Evolutionary conservation across 2,113 vertebrate species (phyloP).

Genomic region (Pelvicachromis taeniatus): DNA sequence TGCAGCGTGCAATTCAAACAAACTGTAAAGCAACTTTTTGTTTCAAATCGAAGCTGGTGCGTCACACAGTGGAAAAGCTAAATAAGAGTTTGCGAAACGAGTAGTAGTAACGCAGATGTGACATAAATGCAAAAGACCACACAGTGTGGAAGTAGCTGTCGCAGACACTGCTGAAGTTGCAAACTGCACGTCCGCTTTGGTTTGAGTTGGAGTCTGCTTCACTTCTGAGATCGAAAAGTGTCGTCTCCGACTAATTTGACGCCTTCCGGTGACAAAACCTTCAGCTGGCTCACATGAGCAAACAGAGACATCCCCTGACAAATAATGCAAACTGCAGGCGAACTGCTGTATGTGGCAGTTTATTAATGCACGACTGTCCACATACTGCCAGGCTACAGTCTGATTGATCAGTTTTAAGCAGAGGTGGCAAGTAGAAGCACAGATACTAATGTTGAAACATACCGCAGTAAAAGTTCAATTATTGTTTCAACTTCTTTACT

Average conservation of each 20-base stretch:
- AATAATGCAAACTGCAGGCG: conserved; percentile 8
- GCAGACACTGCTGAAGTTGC: neutral
- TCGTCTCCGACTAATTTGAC: neutral
- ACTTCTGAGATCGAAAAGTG: neutral
- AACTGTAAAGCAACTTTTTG: neutral
- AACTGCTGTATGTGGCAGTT: neutral
- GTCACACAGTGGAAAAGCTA: neutral
- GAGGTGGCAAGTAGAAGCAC: neutral
- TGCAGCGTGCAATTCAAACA: neutral
- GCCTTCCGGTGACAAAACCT: neutral
- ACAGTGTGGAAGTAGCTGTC: neutral
- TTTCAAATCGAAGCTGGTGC: neutral
- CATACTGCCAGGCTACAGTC: neutral
- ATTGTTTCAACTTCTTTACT: neutral
- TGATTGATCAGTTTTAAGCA: neutral
- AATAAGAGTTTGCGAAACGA: neutral
- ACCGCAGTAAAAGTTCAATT: rapidly evolving
- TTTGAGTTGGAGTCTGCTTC: conserved; percentile 2
- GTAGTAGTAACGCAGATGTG: neutral
- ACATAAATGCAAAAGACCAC: neutral
- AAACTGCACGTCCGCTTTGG: neutral
- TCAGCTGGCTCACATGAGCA: neutral
- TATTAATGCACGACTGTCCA: neutral
- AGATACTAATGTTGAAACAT: neutral
- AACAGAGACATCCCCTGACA: conserved; percentile 54